A percentile compares a stretch with the other conserved stretches of the same genome.
phyloP scores from a whole-genome alignment of 2,797 vertebrate genomes.

The Microcaecilia unicolor region DNA sequence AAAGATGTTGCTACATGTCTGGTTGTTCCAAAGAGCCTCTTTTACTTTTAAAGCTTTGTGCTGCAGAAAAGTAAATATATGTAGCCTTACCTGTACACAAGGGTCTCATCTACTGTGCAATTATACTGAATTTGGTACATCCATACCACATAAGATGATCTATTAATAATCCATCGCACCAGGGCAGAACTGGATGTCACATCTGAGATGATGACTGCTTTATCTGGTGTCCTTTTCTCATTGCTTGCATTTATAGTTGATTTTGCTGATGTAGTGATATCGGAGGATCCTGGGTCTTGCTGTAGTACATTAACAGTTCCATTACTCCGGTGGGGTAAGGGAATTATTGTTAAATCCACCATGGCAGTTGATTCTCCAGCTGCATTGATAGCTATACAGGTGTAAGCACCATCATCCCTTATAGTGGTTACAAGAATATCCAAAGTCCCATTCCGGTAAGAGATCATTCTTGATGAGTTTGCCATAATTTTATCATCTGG shows the following conservation, averaged over 20 bases:
- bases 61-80: no score
- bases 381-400: constrained; percentile 84
- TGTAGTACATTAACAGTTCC: constrained; percentile 34
- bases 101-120: constrained; percentile 78
- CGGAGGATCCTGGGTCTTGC: constrained; percentile 44
- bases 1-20: no score
- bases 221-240: constrained; percentile 30
- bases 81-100: constrained; percentile 85
- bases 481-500: constrained; percentile 79
- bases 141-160: constrained; percentile 68
- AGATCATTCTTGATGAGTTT: constrained; percentile 75
- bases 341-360: constrained; percentile 79
- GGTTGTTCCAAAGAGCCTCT: no score
- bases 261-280: constrained; percentile 57
- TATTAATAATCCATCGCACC: constrained; percentile 72
- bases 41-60: no score
- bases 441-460: constrained; percentile 80
- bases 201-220: constrained; percentile 67
- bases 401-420: constrained; percentile 75
- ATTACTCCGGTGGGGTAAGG: constrained; percentile 69
- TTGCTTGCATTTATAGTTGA: constrained; percentile 55
- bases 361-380: constrained; percentile 78
- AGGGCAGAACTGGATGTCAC: constrained; percentile 78
- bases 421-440: constrained; percentile 77
- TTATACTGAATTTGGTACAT: constrained; percentile 95